Evolutionary conservation across 2,888 invertebrate species (phyloP).

Genomic region (Hirtodrosophila trivittata): DNA sequence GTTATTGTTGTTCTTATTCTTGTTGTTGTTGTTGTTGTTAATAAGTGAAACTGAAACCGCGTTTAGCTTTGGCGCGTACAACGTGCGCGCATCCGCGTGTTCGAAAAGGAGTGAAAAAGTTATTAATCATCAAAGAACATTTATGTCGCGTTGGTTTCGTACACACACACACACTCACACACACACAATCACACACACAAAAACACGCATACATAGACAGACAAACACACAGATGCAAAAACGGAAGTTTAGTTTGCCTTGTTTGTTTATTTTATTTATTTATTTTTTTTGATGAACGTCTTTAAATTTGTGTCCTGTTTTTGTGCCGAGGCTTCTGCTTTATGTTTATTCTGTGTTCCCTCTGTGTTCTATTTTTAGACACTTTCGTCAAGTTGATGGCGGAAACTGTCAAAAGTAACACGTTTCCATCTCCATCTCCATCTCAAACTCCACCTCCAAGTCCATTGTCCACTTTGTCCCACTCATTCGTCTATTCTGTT

Average conservation of each 20-base stretch:
- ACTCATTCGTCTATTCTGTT: background rate
- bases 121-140: slow-evolving; percentile 76
- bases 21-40: slow-evolving; percentile 40
- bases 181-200: slow-evolving; percentile 26
- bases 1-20: slow-evolving; percentile 20
- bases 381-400: slow-evolving; percentile 32
- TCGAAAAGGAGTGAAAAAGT: slow-evolving; percentile 70
- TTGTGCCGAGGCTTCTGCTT: slow-evolving; percentile 23
- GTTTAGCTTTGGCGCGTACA: slow-evolving; percentile 31
- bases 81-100: slow-evolving; percentile 32
- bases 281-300: slow-evolving; percentile 22
- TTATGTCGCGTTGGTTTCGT: slow-evolving; percentile 66
- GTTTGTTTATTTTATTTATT: slow-evolving; percentile 17
- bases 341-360: slow-evolving; percentile 9
- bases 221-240: slow-evolving; percentile 16
- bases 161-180: slow-evolving; percentile 26
- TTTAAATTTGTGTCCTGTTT: slow-evolving; percentile 32
- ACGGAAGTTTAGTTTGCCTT: slow-evolving; percentile 52
- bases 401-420: slow-evolving; percentile 30
- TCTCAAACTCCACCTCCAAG: background rate
- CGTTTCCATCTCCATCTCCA: slow-evolving; percentile 8
- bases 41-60: slow-evolving; percentile 64
- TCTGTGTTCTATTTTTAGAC: slow-evolving; percentile 22
- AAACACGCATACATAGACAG: slow-evolving; percentile 17
- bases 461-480: too few species aligned